These are phyloP conservation scores for Temnothorax ravouxi DNA, from an alignment of 2,888 invertebrate species.

Conservation along the genomic window DNA sequence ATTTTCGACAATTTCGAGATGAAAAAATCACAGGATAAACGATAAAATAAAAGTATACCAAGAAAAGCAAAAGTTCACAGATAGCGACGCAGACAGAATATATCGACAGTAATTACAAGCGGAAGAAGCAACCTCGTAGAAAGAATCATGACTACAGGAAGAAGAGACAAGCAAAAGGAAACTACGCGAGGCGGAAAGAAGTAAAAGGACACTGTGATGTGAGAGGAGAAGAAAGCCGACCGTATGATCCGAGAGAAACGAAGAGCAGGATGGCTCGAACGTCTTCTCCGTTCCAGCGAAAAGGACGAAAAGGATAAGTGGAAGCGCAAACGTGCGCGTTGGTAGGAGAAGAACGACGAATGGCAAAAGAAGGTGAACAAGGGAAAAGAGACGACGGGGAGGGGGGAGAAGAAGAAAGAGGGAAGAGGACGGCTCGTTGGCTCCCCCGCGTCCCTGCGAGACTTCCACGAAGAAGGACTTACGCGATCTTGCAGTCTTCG, in stretches of 20 bases:
- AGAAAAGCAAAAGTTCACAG: conserved; percentile 17
- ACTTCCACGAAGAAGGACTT: conserved; percentile 82
- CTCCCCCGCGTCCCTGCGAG: conserved; percentile 73
- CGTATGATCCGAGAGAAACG: conserved; percentile 26
- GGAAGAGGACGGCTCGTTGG: conserved; percentile 57
- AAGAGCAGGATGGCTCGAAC: background rate
- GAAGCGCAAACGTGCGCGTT: conserved; percentile 35
- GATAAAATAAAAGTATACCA: background rate
- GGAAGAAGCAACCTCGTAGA: conserved; percentile 33
- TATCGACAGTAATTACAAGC: conserved; percentile 36
- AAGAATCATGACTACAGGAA: conserved; percentile 27
- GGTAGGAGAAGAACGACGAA: conserved; percentile 26
- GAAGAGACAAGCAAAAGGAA: conserved; percentile 43
- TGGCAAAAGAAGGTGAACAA: conserved; percentile 18
- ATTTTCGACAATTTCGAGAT: background rate
- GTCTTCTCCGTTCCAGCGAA: conserved; percentile 30
- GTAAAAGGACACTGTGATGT: conserved; percentile 41
- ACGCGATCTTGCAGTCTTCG: conserved; percentile 70
- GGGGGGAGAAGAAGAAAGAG: conserved; percentile 44
- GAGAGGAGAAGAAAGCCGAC: conserved; percentile 43
- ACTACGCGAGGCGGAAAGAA: conserved; percentile 12
- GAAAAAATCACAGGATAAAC: conserved; percentile 25
- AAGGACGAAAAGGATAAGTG: conserved; percentile 51
- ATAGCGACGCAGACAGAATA: background rate
- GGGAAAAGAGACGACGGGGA: background rate